Conservation (phyloP, 2,797 vertebrate genomes). For the Ammospiza maritima region DNA sequence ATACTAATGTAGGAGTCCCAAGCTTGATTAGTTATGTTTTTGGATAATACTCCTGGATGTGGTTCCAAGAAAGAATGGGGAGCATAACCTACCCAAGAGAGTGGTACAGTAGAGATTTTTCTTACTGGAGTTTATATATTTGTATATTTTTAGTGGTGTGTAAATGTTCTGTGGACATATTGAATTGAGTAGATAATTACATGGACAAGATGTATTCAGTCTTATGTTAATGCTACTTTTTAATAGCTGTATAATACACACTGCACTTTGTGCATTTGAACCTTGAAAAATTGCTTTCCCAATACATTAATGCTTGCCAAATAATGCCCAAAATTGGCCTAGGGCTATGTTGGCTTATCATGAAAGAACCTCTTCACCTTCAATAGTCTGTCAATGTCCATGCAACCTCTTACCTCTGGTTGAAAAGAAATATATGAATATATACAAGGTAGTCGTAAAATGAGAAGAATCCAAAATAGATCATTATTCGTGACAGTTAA, state of each 20-base stretch:
- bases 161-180: constrained; percentile 17
- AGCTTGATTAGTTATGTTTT: background rate
- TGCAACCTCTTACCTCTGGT: background rate
- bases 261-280: background rate
- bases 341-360: background rate
- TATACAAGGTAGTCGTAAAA: background rate
- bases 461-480: background rate
- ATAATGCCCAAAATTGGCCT: constrained; percentile 9
- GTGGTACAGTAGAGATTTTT: background rate
- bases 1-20: background rate
- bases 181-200: constrained; percentile 40
- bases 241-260: constrained; percentile 4
- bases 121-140: constrained; percentile 10
- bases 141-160: background rate
- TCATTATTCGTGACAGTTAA: background rate
- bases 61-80: background rate
- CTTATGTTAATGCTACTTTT: constrained; percentile 20
- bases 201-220: constrained; percentile 8
- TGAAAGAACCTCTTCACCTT: background rate
- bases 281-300: constrained; percentile 35
- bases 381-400: background rate
- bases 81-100: background rate
- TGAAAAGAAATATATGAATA: background rate
- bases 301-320: background rate
- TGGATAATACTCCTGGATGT: background rate